A percentile compares a stretch with the other conserved stretches of the same genome.
Evolutionary conservation across 1,140 invertebrate species (phyloP).

Genomic region (Leguminivora glycinivorella): DNA sequence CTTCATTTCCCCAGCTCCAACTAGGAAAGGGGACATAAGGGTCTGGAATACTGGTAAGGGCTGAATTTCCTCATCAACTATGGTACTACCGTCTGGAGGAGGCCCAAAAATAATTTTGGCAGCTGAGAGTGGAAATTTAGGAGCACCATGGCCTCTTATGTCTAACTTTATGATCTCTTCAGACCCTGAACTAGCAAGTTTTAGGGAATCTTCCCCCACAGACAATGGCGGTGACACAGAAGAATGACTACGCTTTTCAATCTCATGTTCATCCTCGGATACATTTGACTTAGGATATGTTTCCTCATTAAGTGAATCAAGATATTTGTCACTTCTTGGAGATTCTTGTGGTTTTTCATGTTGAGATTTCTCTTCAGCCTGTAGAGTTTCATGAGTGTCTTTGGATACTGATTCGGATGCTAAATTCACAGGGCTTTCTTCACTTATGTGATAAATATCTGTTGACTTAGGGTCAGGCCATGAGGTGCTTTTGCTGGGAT

Average conservation of each 20-base stretch:
- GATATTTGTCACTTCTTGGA: constrained; percentile 54
- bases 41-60: constrained; percentile 59
- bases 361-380: constrained; percentile 30
- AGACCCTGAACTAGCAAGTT: constrained; percentile 57
- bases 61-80: constrained; percentile 52
- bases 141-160: constrained; percentile 69
- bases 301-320: constrained; percentile 66
- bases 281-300: constrained; percentile 41
- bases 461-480: constrained; percentile 56
- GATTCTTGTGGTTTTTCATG: constrained; percentile 46
- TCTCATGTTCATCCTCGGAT: constrained; percentile 10
- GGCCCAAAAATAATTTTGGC: constrained; percentile 73
- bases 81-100: constrained; percentile 55
- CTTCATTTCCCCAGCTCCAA: constrained; percentile 54
- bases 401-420: constrained; percentile 61
- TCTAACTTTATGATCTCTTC: constrained; percentile 76
- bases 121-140: constrained; percentile 56
- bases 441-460: constrained; percentile 58
- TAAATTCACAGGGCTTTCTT: constrained; percentile 67
- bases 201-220: constrained; percentile 38
- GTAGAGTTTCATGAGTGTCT: constrained; percentile 46
- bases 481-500: constrained; percentile 52
- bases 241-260: background rate
- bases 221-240: background rate
- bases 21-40: constrained; percentile 63